These are phyloP conservation scores for Polydrusus tereticollis DNA, from an alignment of 2,888 invertebrate species.

Conservation along the genomic window DNA sequence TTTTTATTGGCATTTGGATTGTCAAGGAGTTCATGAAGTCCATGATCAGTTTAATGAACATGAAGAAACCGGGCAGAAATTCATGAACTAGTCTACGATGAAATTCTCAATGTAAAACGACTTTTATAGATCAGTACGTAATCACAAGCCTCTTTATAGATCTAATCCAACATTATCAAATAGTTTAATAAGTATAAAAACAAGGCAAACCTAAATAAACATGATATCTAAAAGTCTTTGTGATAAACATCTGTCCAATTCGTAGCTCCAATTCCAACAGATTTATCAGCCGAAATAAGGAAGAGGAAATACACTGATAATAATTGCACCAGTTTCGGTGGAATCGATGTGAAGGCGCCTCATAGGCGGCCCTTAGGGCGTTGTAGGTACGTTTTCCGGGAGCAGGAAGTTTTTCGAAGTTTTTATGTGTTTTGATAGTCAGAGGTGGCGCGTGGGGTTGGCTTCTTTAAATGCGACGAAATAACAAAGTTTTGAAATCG, in stretches of 20 bases:
- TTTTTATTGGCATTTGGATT: too few relatives aligned
- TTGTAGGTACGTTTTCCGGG: constrained; percentile 24
- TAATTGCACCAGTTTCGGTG: constrained; percentile 39
- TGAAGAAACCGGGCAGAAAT: too few relatives aligned
- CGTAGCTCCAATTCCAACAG: constrained; percentile 9
- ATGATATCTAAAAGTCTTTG: constrained; percentile 20
- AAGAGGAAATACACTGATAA: constrained; percentile 39
- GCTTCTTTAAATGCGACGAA: neutral
- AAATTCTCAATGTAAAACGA: too few relatives aligned
- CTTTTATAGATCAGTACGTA: too few relatives aligned
- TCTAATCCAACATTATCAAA: neutral
- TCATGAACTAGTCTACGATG: too few relatives aligned
- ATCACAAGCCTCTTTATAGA: too few relatives aligned
- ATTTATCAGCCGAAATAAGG: constrained; percentile 26
- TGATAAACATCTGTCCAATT: constrained; percentile 38
- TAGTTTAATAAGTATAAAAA: neutral
- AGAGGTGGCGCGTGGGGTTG: neutral
- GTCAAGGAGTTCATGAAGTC: too few relatives aligned
- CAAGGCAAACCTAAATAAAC: constrained; percentile 20
- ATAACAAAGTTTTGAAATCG: neutral
- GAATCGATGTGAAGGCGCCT: constrained; percentile 32
- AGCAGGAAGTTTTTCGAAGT: constrained; percentile 22
- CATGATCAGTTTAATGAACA: too few relatives aligned
- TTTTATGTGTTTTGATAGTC: constrained; percentile 27
- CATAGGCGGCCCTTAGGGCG: constrained; percentile 29